Conservation (phyloP, 2,797 vertebrate genomes). For the Tamandua tetradactyla region DNA sequence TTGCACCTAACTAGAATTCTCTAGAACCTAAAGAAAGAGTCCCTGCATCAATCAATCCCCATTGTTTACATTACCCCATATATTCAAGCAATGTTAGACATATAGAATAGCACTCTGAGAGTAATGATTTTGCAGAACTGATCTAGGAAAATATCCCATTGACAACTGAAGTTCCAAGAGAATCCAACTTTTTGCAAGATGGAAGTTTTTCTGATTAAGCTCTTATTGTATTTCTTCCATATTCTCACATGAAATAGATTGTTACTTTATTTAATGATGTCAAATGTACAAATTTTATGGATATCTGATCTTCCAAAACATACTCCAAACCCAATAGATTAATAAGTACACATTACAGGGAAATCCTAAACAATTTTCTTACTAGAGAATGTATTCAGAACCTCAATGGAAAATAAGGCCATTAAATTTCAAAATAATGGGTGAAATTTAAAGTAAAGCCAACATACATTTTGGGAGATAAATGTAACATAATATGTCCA, state of each 20-base stretch:
- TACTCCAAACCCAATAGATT: neutral
- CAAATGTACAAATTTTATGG: neutral
- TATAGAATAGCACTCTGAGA: rapidly evolving
- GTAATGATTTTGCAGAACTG: neutral
- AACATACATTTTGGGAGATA: neutral
- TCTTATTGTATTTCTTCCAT: neutral
- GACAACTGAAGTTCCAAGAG: neutral
- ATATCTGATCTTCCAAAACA: neutral
- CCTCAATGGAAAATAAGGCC: neutral
- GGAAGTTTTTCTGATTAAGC: neutral
- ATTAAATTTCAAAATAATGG: neutral
- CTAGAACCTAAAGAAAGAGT: no score
- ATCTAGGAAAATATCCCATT: neutral
- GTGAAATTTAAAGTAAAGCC: neutral
- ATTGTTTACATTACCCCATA: neutral
- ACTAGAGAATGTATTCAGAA: neutral
- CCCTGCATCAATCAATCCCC: neutral
- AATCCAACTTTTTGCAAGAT: neutral
- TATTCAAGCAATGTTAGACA: neutral
- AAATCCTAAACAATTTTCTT: neutral
- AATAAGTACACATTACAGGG: neutral
- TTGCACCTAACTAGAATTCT: neutral
- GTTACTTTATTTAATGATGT: neutral
- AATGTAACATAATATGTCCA: neutral
- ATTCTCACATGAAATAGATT: neutral